Evolutionary conservation across 2,797 vertebrate genomes (phyloP).

Genomic region (Acomys russatus): DNA sequence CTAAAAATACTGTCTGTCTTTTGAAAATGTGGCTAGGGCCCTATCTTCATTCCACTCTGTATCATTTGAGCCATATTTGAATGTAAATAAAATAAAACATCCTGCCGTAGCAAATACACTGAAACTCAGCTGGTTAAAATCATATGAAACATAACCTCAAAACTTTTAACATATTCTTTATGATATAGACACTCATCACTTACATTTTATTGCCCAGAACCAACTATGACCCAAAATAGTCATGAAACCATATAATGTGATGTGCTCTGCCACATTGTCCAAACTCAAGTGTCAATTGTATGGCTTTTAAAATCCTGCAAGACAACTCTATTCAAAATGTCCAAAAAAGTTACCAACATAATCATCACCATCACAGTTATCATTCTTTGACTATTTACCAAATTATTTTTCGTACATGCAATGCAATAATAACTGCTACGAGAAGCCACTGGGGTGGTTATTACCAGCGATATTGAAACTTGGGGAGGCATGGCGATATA

Average conservation of each 20-base stretch:
- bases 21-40: neutral
- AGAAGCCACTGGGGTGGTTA: neutral
- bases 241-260: neutral
- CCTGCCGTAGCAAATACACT: neutral
- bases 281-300: constrained; percentile 17
- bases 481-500: neutral
- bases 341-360: neutral
- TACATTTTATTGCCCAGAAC: neutral
- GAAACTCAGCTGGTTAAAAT: neutral
- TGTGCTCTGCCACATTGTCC: neutral
- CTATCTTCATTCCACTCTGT: neutral
- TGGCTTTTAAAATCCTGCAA: constrained; percentile 19
- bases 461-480: neutral
- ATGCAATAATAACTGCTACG: neutral
- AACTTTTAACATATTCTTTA: neutral
- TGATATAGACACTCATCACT: neutral
- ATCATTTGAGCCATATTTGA: neutral
- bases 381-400: neutral
- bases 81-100: neutral
- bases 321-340: neutral
- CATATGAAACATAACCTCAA: neutral
- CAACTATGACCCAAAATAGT: neutral
- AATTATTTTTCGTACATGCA: neutral
- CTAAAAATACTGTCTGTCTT: neutral
- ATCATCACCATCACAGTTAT: neutral